Conservation (phyloP, 2,113 vertebrate species). For the Cariama cristata region DNA sequence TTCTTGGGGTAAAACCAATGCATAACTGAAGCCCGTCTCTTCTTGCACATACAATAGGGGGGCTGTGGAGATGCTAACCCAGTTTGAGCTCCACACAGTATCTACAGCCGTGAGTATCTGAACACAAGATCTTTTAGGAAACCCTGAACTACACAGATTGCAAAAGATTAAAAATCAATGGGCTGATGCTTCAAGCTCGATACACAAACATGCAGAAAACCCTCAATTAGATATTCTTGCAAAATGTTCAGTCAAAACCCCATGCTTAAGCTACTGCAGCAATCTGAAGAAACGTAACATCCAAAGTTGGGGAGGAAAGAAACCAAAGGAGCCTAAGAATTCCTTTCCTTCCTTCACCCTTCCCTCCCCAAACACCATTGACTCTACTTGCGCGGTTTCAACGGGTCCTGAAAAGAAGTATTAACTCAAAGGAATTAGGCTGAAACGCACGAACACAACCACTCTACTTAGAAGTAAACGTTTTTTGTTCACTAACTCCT, state of each 20-base stretch:
- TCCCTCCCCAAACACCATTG: background rate
- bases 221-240: background rate
- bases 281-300: background rate
- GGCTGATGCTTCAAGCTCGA: background rate
- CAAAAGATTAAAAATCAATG: background rate
- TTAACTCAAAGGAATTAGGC: background rate
- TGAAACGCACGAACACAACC: fast-evolving
- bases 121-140: background rate
- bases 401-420: background rate
- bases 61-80: background rate
- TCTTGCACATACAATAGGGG: no score
- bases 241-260: background rate
- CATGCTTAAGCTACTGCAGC: background rate
- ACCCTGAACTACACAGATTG: background rate
- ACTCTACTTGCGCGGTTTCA: background rate
- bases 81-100: background rate
- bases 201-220: background rate
- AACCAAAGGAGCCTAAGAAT: background rate
- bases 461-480: background rate
- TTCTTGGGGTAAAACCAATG: background rate
- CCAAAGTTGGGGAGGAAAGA: background rate
- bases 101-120: background rate
- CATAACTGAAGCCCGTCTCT: background rate
- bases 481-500: background rate
- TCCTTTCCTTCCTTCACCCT: background rate